Base-by-base conservation (phyloP, 2,888 invertebrate genomes). In the Archips xylosteana region DNA sequence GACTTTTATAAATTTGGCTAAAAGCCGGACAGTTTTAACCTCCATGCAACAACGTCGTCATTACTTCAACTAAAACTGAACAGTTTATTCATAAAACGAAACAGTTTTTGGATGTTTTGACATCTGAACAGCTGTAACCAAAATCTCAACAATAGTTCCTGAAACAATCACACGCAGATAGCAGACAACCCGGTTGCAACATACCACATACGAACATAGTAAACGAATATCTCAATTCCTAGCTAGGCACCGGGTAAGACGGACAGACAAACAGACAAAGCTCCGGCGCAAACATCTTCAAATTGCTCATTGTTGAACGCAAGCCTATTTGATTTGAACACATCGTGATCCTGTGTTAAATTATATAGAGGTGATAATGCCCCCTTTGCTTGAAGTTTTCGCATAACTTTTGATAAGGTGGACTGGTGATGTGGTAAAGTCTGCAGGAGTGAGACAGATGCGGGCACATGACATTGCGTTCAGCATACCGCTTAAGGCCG, bases 241-340 rank as follows among this genome's bases (percentile, higher is more conserved):
- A 42, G 36, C 77, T 65, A 76, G 78, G 76, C 51, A 57, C 69
- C 71, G 61, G 70, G 70, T 65, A 67, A 64, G 75, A 75, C 74
- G 72, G 76, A 75, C 76, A 78, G 78, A 78, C 80, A 78, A 76
- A 69, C 76, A 78, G 79, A 75, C 80, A 81, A 78, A 83, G 82
- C 84, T 80, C 78, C 74, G 79, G 79, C 75, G 87, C 91, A 91
- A 92, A 91, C 91, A 88, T 92, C 92, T 92, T 92, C 85, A 90
- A 90, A 91, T 90, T 92, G 90, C 91, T 92, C 92, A 92, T 92
- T 90, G 84, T 85, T 84, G 89, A 88, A 89, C 89, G 87, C 85
- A 84, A 82, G 88, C 86, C 88, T 87, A 85, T 91, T 91, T 92
- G 92, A 92, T 92, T 92, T 92, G 91, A 89, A 89, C 89, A 89